Conservation (phyloP, 2,888 invertebrate genomes). For the Zhuqinia jingwanae region DNA sequence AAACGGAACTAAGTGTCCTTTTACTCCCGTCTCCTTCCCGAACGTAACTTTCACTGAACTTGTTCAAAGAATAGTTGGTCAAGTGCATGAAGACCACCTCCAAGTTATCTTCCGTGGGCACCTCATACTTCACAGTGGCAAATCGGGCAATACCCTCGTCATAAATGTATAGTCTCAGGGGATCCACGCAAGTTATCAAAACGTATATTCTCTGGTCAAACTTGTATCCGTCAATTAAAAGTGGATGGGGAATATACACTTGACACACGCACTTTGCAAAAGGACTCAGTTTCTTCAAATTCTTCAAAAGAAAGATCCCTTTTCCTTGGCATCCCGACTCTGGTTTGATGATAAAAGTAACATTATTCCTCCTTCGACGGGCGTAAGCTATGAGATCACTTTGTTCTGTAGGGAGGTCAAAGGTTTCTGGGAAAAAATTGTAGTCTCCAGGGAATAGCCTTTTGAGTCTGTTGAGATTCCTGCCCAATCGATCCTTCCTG, state of each 20-base stretch:
- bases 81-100: slow-evolving; percentile 96
- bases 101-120: slow-evolving; percentile 90
- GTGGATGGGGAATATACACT: slow-evolving; percentile 88
- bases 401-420: slow-evolving; percentile 94
- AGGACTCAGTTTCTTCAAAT: slow-evolving; percentile 89
- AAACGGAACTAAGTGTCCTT: slow-evolving; percentile 90
- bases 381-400: slow-evolving; percentile 88
- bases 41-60: slow-evolving; percentile 92
- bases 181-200: slow-evolving; percentile 94
- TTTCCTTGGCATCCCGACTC: slow-evolving; percentile 95
- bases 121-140: slow-evolving; percentile 93
- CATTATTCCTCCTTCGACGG: slow-evolving; percentile 84
- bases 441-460: slow-evolving; percentile 94
- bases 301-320: slow-evolving; percentile 93
- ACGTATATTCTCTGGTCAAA: slow-evolving; percentile 95
- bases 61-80: slow-evolving; percentile 96
- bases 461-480: slow-evolving; percentile 94
- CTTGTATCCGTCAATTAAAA: slow-evolving; percentile 94
- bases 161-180: slow-evolving; percentile 93
- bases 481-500: slow-evolving; percentile 92
- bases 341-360: slow-evolving; percentile 94
- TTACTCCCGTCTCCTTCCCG: slow-evolving; percentile 94
- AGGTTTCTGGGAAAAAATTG: slow-evolving; percentile 95
- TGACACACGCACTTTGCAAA: slow-evolving; percentile 93
- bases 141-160: slow-evolving; percentile 96